phyloP scores from a whole-genome alignment of 2,888 invertebrate genomes.

The Hypomecis atomaria region DNA sequence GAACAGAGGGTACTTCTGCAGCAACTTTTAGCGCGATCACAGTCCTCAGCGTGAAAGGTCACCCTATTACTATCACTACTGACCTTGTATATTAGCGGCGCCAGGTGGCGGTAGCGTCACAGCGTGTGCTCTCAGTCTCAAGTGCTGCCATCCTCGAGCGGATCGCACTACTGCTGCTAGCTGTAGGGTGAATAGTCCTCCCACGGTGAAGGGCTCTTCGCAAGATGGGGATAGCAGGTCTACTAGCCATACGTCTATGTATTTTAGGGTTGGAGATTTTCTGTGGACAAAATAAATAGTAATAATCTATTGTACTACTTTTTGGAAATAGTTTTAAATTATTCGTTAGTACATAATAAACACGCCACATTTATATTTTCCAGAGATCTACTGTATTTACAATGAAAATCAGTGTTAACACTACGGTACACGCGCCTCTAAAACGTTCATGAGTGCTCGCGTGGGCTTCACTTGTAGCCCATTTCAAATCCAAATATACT shows the following conservation, averaged over 20 bases:
- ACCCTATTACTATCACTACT: neutral
- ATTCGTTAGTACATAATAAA: too few relatives aligned
- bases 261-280: conserved; percentile 85
- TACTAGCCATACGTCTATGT: conserved; percentile 99
- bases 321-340: too few relatives aligned
- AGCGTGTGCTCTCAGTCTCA: conserved; percentile 94
- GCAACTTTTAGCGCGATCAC: too few relatives aligned
- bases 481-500: too few relatives aligned
- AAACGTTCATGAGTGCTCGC: too few relatives aligned
- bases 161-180: conserved; percentile 97
- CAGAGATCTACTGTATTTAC: too few relatives aligned
- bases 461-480: too few relatives aligned
- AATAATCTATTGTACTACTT: too few relatives aligned
- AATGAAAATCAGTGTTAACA: too few relatives aligned
- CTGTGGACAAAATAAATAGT: conserved; percentile 60
- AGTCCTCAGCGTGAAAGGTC: too few relatives aligned
- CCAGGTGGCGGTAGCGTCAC: conserved; percentile 74
- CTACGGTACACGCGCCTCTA: too few relatives aligned
- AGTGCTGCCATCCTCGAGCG: conserved; percentile 94
- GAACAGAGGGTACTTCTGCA: neutral
- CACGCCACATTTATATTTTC: too few relatives aligned
- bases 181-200: conserved; percentile 97
- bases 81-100: conserved; percentile 52
- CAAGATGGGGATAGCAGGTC: conserved; percentile 93
- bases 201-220: conserved; percentile 94